Evolutionary conservation across 2,888 invertebrate genomes (phyloP).

Genomic region (Neocrepidodera transversa): DNA sequence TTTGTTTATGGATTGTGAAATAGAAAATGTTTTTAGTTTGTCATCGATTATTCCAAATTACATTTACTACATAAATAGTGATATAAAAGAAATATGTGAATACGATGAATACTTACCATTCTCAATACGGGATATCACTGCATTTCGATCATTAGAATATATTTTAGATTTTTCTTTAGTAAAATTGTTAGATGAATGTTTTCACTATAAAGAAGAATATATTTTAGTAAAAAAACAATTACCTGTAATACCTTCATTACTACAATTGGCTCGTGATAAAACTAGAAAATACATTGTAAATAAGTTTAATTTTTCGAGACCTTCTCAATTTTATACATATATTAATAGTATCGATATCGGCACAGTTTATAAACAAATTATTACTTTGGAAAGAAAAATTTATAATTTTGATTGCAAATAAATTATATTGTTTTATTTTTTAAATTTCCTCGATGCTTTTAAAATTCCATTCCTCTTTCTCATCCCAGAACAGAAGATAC

Average conservation of each 20-base stretch:
- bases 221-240: not conserved
- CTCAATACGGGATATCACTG: not conserved
- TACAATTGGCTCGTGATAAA: conserved; percentile 17
- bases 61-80: conserved; percentile 1
- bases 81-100: conserved; percentile 1
- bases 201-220: not conserved
- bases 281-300: conserved; percentile 6
- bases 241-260: conserved; percentile 10
- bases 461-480: no score
- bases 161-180: conserved; percentile 1
- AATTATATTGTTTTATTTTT: not conserved
- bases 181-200: not conserved
- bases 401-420: not conserved
- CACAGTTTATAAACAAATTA: conserved; percentile 13
- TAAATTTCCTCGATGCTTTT: no score
- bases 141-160: conserved; percentile 8
- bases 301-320: not conserved
- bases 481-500: no score
- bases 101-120: no score
- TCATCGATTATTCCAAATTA: conserved; percentile 8
- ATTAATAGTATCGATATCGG: conserved; percentile 13
- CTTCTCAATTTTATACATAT: conserved; percentile 16
- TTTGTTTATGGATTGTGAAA: conserved; percentile 6
- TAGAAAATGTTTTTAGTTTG: not conserved
- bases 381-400: not conserved